Evolutionary conservation across 1,140 invertebrate genomes (phyloP).

Genomic region (Calosoma granatense): DNA sequence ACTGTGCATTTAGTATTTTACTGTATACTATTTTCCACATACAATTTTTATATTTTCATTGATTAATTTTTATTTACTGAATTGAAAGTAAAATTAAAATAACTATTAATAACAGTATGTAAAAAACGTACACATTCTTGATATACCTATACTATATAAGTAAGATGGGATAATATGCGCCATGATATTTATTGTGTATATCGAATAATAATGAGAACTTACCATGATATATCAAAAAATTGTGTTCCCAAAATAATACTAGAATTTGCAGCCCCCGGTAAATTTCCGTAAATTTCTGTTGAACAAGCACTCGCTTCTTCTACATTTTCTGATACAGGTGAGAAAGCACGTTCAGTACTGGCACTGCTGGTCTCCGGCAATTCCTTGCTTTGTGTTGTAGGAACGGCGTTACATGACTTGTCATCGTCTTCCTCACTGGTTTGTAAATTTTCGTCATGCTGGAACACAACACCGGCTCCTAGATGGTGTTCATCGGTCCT

Average conservation of each 20-base stretch:
- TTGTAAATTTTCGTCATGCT: slow-evolving; percentile 15
- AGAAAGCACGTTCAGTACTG: background rate
- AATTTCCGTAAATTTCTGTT: background rate
- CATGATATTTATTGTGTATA: too few species aligned
- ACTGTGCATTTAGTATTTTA: too few species aligned
- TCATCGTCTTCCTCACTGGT: background rate
- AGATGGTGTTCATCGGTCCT: slow-evolving; percentile 45
- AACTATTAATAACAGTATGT: background rate
- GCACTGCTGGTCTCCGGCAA: background rate
- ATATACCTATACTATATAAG: too few species aligned
- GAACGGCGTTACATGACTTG: background rate
- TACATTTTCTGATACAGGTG: background rate
- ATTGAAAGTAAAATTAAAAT: background rate
- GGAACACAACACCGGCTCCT: slow-evolving; percentile 40
- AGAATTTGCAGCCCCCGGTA: background rate
- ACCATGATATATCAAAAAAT: background rate
- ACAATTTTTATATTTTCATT: too few species aligned
- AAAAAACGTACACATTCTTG: too few species aligned
- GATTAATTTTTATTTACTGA: too few species aligned
- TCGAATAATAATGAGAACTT: too few species aligned
- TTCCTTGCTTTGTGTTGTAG: background rate
- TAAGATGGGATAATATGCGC: too few species aligned
- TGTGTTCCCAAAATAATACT: background rate
- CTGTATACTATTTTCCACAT: too few species aligned
- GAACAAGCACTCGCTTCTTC: background rate